phyloP scores from a whole-genome alignment of 64 coral and sea anemone species.

The Catalaphyllia jardinei region DNA sequence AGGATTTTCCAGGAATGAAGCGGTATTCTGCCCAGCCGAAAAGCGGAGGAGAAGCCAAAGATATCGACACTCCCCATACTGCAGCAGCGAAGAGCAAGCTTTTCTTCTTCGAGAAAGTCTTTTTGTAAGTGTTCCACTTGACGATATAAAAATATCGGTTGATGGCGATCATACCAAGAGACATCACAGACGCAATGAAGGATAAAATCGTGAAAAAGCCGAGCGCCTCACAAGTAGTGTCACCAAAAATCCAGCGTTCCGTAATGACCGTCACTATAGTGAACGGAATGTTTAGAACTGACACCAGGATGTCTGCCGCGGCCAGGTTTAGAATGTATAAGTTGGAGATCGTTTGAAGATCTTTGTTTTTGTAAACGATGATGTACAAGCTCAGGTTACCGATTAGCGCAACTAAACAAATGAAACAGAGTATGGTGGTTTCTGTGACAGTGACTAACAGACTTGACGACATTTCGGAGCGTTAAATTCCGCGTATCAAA shows the following conservation, averaged over 20 bases:
- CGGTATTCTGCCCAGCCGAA: slow-evolving; percentile 30
- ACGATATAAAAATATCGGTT: slow-evolving; percentile 46
- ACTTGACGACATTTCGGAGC: background rate
- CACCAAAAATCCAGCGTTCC: background rate
- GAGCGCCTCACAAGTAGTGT: background rate
- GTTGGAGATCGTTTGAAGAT: slow-evolving; percentile 53
- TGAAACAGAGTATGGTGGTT: background rate
- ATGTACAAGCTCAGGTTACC: background rate
- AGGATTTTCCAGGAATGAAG: slow-evolving; percentile 53
- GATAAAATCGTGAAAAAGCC: slow-evolving; percentile 27
- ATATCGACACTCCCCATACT: slow-evolving; percentile 6
- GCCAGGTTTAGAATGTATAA: slow-evolving; percentile 57
- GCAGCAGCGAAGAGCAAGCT: background rate
- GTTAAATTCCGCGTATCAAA: background rate
- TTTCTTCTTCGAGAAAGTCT: background rate
- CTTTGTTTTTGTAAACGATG: slow-evolving; percentile 6
- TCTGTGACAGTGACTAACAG: background rate
- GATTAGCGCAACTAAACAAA: background rate
- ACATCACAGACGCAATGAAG: slow-evolving; percentile 12
- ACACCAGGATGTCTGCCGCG: slow-evolving; percentile 63
- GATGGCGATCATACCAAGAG: slow-evolving; percentile 20
- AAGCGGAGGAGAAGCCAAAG: slow-evolving; percentile 30
- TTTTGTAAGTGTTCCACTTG: slow-evolving; percentile 39
- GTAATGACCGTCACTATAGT: slow-evolving; percentile 40
- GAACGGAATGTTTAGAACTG: slow-evolving; percentile 60